A percentile compares a stretch with the other conserved stretches of the same genome.
These are phyloP conservation scores for Pollenia labialis DNA, from an alignment of 2,888 invertebrate genomes.

Conservation along the genomic window DNA sequence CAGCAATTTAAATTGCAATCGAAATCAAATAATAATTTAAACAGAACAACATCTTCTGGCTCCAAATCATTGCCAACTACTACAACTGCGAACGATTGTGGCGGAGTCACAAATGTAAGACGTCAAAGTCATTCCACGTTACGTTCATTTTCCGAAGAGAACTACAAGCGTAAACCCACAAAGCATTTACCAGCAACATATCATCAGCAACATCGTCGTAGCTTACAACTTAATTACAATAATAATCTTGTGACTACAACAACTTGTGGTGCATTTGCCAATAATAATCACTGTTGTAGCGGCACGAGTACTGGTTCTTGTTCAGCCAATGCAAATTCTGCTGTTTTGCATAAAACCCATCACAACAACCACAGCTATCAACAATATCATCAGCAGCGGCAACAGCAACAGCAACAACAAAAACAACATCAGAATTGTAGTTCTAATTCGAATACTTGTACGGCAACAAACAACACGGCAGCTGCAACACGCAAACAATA, in stretches of 20 bases:
- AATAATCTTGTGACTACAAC: constrained; percentile 80
- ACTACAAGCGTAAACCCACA: constrained; percentile 69
- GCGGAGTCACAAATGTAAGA: constrained; percentile 32
- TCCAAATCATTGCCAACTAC: constrained; percentile 33
- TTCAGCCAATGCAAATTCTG: constrained; percentile 58
- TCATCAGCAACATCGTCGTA: constrained; percentile 82
- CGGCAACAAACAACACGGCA: constrained; percentile 77
- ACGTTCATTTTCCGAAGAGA: constrained; percentile 70
- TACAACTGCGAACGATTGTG: constrained; percentile 35
- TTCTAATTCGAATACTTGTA: constrained; percentile 68
- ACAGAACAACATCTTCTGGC: constrained; percentile 55
- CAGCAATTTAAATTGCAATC: constrained; percentile 63
- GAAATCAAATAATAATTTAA: constrained; percentile 74
- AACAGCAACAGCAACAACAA: constrained; percentile 58
- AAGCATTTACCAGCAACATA: constrained; percentile 75
- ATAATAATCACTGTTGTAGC: constrained; percentile 74
- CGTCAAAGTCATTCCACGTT: constrained; percentile 69
- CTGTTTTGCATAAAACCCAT: constrained; percentile 78
- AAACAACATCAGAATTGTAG: constrained; percentile 66
- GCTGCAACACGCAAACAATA: constrained; percentile 82
- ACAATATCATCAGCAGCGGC: constrained; percentile 43
- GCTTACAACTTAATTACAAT: constrained; percentile 82
- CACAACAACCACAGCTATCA: constrained; percentile 60
- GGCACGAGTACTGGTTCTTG: constrained; percentile 36
- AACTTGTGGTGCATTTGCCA: constrained; percentile 74